phyloP scores from a whole-genome alignment of 2,113 vertebrate genomes.

The Paradisaea rubra region DNA sequence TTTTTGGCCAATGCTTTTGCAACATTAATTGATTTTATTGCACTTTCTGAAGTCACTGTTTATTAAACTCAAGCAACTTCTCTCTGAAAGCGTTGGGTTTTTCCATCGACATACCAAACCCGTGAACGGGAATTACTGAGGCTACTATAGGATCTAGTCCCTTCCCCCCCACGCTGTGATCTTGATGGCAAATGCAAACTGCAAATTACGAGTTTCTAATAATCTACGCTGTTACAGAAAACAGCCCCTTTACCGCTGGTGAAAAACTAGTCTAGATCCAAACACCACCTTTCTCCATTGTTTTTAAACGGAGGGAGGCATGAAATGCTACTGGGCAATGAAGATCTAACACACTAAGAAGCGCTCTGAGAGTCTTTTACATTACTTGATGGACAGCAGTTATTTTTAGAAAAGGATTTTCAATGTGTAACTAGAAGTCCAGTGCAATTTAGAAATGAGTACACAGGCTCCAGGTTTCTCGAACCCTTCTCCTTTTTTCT shows the following conservation, averaged over 20 bases:
- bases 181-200: neutral
- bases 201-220: constrained; percentile 23
- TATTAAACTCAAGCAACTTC: constrained; percentile 17
- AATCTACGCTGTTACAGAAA: neutral
- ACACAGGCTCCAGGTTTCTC: neutral
- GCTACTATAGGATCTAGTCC: neutral
- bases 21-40: constrained; percentile 54
- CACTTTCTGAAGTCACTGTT: constrained; percentile 25
- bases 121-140: neutral
- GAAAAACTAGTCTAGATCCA: neutral
- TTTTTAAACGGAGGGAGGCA: neutral
- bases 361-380: neutral
- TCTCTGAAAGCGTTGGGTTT: neutral
- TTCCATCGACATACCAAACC: neutral
- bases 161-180: neutral
- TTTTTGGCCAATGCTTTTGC: constrained; percentile 36
- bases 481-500: neutral
- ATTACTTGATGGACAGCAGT: neutral
- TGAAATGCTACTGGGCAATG: neutral
- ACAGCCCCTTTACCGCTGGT: neutral
- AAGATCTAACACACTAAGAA: neutral
- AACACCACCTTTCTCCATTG: neutral
- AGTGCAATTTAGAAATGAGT: neutral
- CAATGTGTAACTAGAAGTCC: neutral
- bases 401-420: neutral